Evolutionary conservation across 2,113 vertebrate species (phyloP).

Genomic region (Oryctolagus cuniculus): mOryCun1.1 NC_091434.1:129466501-129467000

Average conservation of each 20-base stretch:
- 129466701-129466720: not conserved
- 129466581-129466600: not conserved
- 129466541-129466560: not conserved
- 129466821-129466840: not conserved
- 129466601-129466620: not conserved
- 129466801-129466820: not conserved
- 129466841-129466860: not conserved
- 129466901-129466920: conserved; percentile 8
- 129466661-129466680: not conserved
- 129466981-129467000: not conserved
- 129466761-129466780: not conserved
- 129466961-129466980: not conserved
- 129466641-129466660: too few relatives aligned
- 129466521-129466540: too few relatives aligned
- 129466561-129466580: not conserved
- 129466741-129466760: not conserved
- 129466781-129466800: not conserved
- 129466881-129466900: not conserved
- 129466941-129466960: not conserved
- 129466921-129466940: not conserved
- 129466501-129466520: not conserved
- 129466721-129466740: not conserved
- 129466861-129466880: not conserved
- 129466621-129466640: not conserved
- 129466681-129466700: not conserved